phyloP scores from a whole-genome alignment of 1,140 invertebrate species.

The Polypedilum pembai region DNA sequence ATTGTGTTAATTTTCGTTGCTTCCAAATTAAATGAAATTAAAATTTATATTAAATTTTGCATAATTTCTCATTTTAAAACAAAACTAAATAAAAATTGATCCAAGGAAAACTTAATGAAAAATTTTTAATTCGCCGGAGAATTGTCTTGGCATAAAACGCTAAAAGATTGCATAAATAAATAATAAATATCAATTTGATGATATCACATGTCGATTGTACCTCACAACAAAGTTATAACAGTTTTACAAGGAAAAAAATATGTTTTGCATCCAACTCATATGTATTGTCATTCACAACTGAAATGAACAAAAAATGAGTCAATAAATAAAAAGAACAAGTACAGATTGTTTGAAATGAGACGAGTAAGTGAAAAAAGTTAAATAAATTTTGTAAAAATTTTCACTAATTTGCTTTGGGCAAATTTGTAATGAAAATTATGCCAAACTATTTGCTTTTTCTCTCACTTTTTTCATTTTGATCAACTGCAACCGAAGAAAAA shows the following conservation, averaged over 20 bases:
- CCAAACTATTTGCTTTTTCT: too few relatives aligned
- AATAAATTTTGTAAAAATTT: too few relatives aligned
- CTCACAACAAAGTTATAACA: constrained; percentile 11
- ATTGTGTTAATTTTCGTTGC: constrained; percentile 8
- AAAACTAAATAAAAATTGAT: background rate
- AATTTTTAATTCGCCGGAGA: background rate
- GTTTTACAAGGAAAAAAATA: background rate
- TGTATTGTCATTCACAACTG: background rate
- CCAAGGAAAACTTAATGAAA: background rate
- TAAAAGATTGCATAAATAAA: background rate
- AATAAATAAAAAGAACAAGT: background rate
- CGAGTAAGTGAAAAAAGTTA: background rate
- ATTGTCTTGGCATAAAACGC: too few relatives aligned
- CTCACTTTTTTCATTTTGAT: too few relatives aligned
- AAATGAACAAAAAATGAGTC: background rate
- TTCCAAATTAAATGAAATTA: constrained; percentile 9
- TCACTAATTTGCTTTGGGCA: too few relatives aligned
- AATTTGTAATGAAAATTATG: too few relatives aligned
- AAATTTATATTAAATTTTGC: background rate
- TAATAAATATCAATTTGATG: background rate
- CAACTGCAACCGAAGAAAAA: too few relatives aligned
- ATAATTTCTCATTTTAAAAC: background rate
- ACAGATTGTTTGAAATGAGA: background rate
- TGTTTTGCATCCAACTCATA: background rate
- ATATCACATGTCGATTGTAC: constrained; percentile 11